Evolutionary conservation across 2,888 invertebrate species (phyloP), one percentile per base, ranked within the genome.

Genomic region (Tillus elongatus): DNA sequence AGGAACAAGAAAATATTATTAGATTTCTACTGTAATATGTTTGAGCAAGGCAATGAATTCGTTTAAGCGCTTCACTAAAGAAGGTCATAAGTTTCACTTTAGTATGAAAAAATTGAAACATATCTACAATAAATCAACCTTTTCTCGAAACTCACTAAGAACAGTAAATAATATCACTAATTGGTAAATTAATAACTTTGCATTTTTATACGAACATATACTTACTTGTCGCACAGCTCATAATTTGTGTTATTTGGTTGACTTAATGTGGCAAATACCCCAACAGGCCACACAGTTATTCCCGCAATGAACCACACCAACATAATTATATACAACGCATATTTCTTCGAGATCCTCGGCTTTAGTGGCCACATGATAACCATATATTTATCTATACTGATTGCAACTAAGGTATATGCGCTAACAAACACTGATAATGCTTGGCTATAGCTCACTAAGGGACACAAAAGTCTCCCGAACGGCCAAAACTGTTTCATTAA

Each of bases 351-450:
- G 56, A 90, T 74, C 27, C 89, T 72, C 1, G 88, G 89, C 48
- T 79, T 73, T 36, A 93, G 62, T 0, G 92, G 92, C 69, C 86
- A 82, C 76, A 91, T 82, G 42, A 93, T 91, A 34, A 88, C 89
- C 62, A 88, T 79, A 57, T 88, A 93, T 11, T 91, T 76, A 66
- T 93, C 92, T 36, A 89, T 75, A 47, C 90, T 89, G 58, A 93
- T 89, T 24, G 90, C 90, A 15, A 93, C 80, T 52, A 93, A 64
- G 0, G 92, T 92, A 61, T 91, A 92, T 2, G 91, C 88, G 57
- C 87, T 87, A 40, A 91, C 84, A 47, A 84, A 70, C 43, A 84
- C 87, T 8, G 84, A 83, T 30, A 84, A 78, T 1, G 80, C 82
- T 64, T 88, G 88, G 1, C 82, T 77, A 61, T 82, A 90, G 63